A percentile compares a stretch with the other conserved stretches of the same genome.
phyloP scores from a whole-genome alignment of 1,140 invertebrate species.

The Polypedilum pembai region DNA sequence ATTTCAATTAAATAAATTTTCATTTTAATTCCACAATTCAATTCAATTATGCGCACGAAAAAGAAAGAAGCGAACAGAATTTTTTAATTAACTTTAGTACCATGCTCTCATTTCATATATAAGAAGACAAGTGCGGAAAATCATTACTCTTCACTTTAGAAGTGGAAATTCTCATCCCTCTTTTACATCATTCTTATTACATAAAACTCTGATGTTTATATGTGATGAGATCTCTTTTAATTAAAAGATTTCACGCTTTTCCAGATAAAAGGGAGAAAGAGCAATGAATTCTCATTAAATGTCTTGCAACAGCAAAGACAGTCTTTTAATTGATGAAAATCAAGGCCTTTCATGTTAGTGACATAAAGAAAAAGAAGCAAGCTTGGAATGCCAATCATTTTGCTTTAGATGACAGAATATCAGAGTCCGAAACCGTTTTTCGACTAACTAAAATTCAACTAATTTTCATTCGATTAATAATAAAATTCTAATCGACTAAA shows the following conservation, averaged over 20 bases:
- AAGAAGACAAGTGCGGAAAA: neutral
- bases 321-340: too few species aligned
- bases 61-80: neutral
- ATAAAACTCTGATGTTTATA: neutral
- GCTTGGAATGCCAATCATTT: neutral
- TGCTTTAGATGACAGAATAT: too few species aligned
- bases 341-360: neutral
- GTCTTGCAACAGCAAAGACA: neutral
- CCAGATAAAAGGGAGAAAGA: neutral
- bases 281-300: slow-evolving; percentile 1
- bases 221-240: neutral
- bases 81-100: slow-evolving; percentile 8
- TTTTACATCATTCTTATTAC: neutral
- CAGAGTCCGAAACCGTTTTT: too few species aligned
- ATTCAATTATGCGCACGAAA: neutral
- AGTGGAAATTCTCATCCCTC: neutral
- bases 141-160: slow-evolving; percentile 12
- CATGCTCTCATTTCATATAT: neutral
- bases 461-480: too few species aligned
- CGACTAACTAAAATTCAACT: too few species aligned
- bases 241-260: slow-evolving; percentile 18
- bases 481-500: too few species aligned
- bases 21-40: neutral
- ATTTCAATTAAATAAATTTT: too few species aligned
- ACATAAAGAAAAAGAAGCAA: neutral